Conservation (phyloP, 2,113 vertebrate genomes). For the Scortum barcoo region DNA sequence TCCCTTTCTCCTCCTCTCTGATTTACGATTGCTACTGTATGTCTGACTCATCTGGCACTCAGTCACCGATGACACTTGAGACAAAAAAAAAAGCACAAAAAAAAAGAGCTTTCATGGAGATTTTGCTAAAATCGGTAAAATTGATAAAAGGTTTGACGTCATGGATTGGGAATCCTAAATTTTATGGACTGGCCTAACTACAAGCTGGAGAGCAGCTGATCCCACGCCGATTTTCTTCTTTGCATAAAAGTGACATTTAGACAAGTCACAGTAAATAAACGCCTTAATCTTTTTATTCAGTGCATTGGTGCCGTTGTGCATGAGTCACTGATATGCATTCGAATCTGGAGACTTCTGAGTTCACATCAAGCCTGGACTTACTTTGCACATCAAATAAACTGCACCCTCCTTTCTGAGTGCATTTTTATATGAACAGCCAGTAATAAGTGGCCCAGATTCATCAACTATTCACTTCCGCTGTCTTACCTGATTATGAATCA, state of each 20-base stretch:
- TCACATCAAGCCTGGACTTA: constrained; percentile 3
- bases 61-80: background rate
- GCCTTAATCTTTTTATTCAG: background rate
- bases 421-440: constrained; percentile 15
- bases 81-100: too few relatives aligned
- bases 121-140: background rate
- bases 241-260: constrained; percentile 25
- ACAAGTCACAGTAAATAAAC: constrained; percentile 1
- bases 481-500: constrained; percentile 46
- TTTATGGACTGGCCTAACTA: too few relatives aligned
- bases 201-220: background rate
- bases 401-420: background rate
- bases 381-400: constrained; percentile 18
- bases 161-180: background rate
- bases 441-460: constrained; percentile 14
- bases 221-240: background rate
- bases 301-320: background rate
- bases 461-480: constrained; percentile 36
- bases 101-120: too few relatives aligned
- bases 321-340: constrained; percentile 20
- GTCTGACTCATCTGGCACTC: background rate
- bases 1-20: background rate
- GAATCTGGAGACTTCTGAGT: constrained; percentile 1
- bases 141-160: background rate
- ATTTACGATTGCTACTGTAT: background rate